Base-by-base conservation (phyloP, 2,888 invertebrate genomes). In the Chymomyza fuscimana region DNA sequence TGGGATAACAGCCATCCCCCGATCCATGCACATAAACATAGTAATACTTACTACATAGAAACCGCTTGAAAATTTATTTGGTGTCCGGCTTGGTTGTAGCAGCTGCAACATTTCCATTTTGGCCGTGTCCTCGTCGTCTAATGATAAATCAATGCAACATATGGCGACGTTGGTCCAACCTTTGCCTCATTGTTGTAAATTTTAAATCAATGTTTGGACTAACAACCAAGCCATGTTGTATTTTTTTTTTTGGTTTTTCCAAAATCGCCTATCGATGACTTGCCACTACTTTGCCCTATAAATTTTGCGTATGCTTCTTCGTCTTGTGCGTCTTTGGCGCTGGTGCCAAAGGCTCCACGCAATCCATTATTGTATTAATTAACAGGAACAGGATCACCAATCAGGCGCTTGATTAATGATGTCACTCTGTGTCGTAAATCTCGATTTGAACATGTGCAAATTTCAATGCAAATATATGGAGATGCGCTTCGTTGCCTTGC, bases 341-440 rank as follows among this genome's bases (percentile, higher is more conserved):
- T 60, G 58, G 56, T 60, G 22, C 54, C 46, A 66, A 76, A 63
- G 72, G 77, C 79, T 65, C 67, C 79, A 79, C 79, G 87, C 91
- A 87, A 91, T 91, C 89, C 89, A 91, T 91, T 91, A 91, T 91
- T 91, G 91, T 91, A 91, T 91, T 91, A 91, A 91, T 91, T 91
- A 91, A 91, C 91, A 91, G 90, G 90, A 91, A 91, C 91, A 91
- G 91, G 91, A 91, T 91, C 91, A 91, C 91, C 91, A 91, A 91
- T 91, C 91, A 91, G 91, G 86, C 87, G 91, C 90, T 91, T 91
- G 91, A 91, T 91, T 91, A 91, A 91, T 91, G 91, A 91, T 91
- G 91, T 91, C 91, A 91, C 89, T 90, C 85, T 82, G 84, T 88
- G 82, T 90, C 91, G 91, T 91, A 91, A 91, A 91, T 91, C 91